Percentiles rank a stretch among this genome's conserved stretches.
These are phyloP conservation scores for Osedax frankpressi DNA, from an alignment of 2,888 invertebrate genomes.

Conservation along the genomic window DNA sequence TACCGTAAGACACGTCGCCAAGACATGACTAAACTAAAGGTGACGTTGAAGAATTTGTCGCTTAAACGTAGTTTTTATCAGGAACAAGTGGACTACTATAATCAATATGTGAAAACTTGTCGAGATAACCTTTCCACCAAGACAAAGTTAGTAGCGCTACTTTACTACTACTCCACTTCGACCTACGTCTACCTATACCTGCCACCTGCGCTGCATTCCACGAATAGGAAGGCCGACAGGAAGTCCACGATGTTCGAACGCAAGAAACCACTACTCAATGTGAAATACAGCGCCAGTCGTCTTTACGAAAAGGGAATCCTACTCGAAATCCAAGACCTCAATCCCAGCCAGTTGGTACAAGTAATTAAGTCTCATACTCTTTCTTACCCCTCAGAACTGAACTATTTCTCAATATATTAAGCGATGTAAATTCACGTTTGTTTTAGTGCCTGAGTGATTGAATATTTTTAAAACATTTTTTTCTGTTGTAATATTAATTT, in stretches of 20 bases:
- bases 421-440: too few species aligned
- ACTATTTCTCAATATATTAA: too few species aligned
- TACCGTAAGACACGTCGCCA: slow-evolving; percentile 48
- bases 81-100: slow-evolving; percentile 64
- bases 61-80: slow-evolving; percentile 61
- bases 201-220: neutral
- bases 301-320: slow-evolving; percentile 61
- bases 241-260: slow-evolving; percentile 10
- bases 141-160: slow-evolving; percentile 37
- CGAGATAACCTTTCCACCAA: slow-evolving; percentile 61
- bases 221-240: neutral
- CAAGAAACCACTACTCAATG: slow-evolving; percentile 20
- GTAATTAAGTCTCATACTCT: too few species aligned
- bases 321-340: slow-evolving; percentile 59
- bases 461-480: too few species aligned
- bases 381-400: too few species aligned
- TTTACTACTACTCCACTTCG: neutral
- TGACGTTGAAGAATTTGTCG: slow-evolving; percentile 56
- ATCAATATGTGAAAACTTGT: slow-evolving; percentile 63
- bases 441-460: too few species aligned
- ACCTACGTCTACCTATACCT: neutral
- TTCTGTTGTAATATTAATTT: too few species aligned
- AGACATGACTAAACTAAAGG: slow-evolving; percentile 56
- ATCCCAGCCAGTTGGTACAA: slow-evolving; percentile 53
- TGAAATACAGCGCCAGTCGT: slow-evolving; percentile 59